phyloP scores from a whole-genome alignment of 2,888 invertebrate genomes.

The Brassicogethes aeneus region DNA sequence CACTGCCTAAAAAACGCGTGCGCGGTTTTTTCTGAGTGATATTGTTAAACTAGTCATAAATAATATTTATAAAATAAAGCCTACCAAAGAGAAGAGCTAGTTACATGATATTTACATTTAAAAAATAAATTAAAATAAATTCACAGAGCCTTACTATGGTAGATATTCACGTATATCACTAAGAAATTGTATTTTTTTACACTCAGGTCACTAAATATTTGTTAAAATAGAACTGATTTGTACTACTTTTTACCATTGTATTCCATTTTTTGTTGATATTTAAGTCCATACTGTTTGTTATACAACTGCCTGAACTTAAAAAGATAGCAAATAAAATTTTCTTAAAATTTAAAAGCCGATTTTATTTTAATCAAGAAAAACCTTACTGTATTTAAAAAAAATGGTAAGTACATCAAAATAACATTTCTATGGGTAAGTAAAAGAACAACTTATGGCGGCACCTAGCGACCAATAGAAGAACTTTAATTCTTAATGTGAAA shows the following conservation, averaged over 20 bases:
- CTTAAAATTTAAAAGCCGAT: too few species aligned
- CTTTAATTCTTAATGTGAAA: too few species aligned
- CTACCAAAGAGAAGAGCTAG: conserved; percentile 37
- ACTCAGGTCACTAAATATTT: conserved; percentile 25
- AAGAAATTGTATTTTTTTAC: conserved; percentile 35
- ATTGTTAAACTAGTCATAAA: conserved; percentile 36
- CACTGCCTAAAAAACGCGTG: too few species aligned
- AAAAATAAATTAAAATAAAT: too few species aligned
- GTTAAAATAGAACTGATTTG: conserved; percentile 5
- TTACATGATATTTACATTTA: conserved; percentile 22
- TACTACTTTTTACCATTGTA: conserved; percentile 8
- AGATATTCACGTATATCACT: conserved; percentile 28
- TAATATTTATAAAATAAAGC: conserved; percentile 25
- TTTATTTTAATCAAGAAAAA: too few species aligned
- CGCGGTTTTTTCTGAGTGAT: conserved; percentile 34
- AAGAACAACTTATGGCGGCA: too few species aligned
- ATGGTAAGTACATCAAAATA: too few species aligned
- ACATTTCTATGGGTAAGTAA: too few species aligned
- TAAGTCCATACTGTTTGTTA: conserved; percentile 2
- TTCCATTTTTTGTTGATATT: conserved; percentile 16
- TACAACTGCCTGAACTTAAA: conserved; percentile 1
- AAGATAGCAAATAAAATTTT: not conserved
- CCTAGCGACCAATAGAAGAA: too few species aligned
- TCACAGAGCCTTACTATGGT: conserved; percentile 20
- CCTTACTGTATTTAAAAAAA: too few species aligned